A percentile compares a stretch with the other conserved stretches of the same genome.
These are phyloP conservation scores for Callipepla squamata DNA, from an alignment of 2,113 vertebrate genomes.

Conservation along the genomic window DNA sequence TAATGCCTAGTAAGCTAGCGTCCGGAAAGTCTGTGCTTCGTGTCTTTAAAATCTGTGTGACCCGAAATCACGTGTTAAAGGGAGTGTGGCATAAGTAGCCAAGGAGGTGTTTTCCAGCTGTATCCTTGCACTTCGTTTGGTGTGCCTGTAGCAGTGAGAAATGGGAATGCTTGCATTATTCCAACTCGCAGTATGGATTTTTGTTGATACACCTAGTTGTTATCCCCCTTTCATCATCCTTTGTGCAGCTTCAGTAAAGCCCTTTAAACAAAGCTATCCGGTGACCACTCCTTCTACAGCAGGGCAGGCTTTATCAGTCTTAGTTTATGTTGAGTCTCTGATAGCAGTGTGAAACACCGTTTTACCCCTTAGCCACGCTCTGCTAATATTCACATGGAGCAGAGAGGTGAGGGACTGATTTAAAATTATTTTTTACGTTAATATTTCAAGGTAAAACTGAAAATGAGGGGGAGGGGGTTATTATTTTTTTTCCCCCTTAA, in stretches of 20 bases:
- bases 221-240: neutral
- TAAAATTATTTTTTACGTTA: neutral
- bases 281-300: neutral
- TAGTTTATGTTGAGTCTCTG: neutral
- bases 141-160: neutral
- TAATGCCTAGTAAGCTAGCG: neutral
- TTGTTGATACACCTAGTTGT: neutral
- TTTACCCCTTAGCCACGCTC: neutral
- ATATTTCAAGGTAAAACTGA: neutral
- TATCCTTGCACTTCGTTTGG: neutral
- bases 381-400: neutral
- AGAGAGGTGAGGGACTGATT: neutral
- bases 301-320: neutral
- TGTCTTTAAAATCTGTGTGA: neutral
- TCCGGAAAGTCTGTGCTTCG: neutral
- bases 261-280: neutral
- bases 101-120: neutral
- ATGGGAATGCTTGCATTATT: neutral
- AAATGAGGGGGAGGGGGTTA: neutral
- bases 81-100: neutral
- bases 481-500: neutral
- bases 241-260: neutral
- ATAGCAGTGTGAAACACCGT: neutral
- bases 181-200: neutral
- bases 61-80: neutral